A percentile compares a stretch with the other conserved stretches of the same genome.
phyloP scores from a whole-genome alignment of 2,797 vertebrate genomes.

The Coluber constrictor region DNA sequence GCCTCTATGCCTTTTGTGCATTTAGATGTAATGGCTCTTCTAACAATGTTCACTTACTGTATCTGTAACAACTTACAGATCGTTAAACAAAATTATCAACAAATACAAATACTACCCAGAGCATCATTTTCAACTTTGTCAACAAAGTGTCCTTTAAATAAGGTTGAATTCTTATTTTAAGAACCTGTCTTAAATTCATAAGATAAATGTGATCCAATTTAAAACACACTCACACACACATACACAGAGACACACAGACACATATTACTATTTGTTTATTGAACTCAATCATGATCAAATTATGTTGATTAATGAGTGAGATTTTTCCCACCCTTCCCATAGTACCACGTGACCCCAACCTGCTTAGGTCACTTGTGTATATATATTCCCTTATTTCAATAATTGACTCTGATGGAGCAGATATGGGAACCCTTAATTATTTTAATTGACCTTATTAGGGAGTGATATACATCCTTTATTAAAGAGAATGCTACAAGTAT shows the following conservation, averaged over 20 bases:
- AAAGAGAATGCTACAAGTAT: background rate
- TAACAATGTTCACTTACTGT: background rate
- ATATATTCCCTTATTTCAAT: slow-evolving; percentile 23
- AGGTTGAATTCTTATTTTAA: slow-evolving; percentile 22
- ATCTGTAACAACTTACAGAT: background rate
- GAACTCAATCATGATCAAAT: slow-evolving; percentile 27
- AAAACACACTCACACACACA: background rate
- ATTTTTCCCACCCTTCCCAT: slow-evolving; percentile 21
- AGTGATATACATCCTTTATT: slow-evolving; percentile 20
- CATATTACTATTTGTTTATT: slow-evolving; percentile 4
- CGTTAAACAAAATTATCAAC: background rate
- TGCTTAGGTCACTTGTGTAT: background rate
- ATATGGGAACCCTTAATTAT: slow-evolving; percentile 41
- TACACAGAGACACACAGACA: background rate
- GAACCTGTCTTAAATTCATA: background rate
- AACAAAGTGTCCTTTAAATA: slow-evolving; percentile 8
- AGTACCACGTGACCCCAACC: slow-evolving; percentile 5
- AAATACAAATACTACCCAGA: background rate
- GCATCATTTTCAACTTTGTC: background rate
- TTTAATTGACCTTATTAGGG: slow-evolving; percentile 70
- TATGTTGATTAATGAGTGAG: slow-evolving; percentile 32
- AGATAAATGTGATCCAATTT: slow-evolving; percentile 25
- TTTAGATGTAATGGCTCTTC: background rate
- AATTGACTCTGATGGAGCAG: slow-evolving; percentile 10
- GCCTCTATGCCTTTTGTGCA: background rate